Conservation (phyloP, 2,113 vertebrate genomes). For the Paralichthys olivaceus region DNA sequence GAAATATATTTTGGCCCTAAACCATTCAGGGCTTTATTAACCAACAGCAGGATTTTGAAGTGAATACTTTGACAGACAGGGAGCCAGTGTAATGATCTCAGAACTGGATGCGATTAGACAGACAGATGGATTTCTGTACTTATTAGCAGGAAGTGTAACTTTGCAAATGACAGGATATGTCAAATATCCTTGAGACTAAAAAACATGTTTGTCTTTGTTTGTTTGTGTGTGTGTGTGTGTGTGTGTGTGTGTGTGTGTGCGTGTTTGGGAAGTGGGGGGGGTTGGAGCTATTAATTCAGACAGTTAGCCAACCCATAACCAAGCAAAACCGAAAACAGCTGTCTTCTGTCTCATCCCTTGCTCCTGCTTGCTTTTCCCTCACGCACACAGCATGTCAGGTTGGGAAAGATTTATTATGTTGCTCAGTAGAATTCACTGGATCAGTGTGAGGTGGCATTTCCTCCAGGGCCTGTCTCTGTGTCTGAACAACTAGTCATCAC, state of each 20-base stretch:
- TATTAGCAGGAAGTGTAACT: background rate
- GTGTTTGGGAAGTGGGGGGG: background rate
- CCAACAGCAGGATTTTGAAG: too few relatives aligned
- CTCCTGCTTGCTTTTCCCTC: constrained; percentile 26
- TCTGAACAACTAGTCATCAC: background rate
- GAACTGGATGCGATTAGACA: background rate
- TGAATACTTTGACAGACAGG: background rate
- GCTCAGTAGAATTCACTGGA: constrained; percentile 43
- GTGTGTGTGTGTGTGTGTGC: constrained; percentile 12
- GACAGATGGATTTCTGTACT: background rate
- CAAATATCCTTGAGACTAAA: background rate
- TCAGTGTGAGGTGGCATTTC: constrained; percentile 26
- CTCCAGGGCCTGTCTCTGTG: background rate
- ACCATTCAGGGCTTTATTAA: too few relatives aligned
- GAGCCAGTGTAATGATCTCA: background rate
- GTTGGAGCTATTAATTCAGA: constrained; percentile 44
- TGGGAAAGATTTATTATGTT: constrained; percentile 15
- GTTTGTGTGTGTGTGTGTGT: constrained; percentile 12
- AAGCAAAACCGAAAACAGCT: constrained; percentile 66
- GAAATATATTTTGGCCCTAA: too few relatives aligned
- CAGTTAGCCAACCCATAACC: constrained; percentile 48
- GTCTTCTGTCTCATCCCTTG: constrained; percentile 44
- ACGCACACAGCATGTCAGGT: constrained; percentile 28
- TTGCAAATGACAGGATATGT: background rate
- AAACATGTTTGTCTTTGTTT: background rate